Evolutionary conservation across 2,797 vertebrate genomes (phyloP), one percentile per base, ranked within the genome.

Genomic region (Borostomias antarcticus): DNA sequence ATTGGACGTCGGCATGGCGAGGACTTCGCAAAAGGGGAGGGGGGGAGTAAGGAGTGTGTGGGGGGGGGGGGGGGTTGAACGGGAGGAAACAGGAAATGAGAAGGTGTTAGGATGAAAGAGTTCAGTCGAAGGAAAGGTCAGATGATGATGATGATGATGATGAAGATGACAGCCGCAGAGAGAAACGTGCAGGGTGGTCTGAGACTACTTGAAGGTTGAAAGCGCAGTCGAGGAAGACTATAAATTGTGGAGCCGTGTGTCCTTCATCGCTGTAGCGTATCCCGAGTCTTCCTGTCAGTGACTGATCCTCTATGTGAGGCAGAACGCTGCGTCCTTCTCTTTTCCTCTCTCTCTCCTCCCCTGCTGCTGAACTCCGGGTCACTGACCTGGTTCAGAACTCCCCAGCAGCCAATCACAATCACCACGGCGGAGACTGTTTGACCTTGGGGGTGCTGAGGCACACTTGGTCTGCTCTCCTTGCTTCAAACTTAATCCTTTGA

Each of bases 1-100:
- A 86, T 98, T 99, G 86, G 92, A 95, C 0, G 90, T 72, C 0
- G 94, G 94, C 97, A 98, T 98, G 79, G 87, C 91, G 77, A 94
- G 63, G 61, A 91, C 96, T 96, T 82, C 26, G 29, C 59, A 13
- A 54, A 60, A 73, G 1, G 23, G 59, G 33, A 56, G 53, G 25
- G 17, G 33, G 33, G 26, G 1, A 26, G 11, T 11, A 32, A 28
- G 32, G 30, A n/a, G n/a, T n/a, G n/a, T n/a, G n/a, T n/a, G n/a
- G n/a, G n/a, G n/a, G n/a, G n/a, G n/a, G n/a, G n/a, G n/a, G n/a
- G n/a, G n/a, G n/a, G n/a, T n/a, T n/a, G n/a, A n/a, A n/a, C 5
- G 13, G 7, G 30, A 37, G 17, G 52, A 5, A 48, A 51, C 53
- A 32, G 0, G 21, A 58, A 2, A 26, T 30, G 51, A 5, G 48